Percentiles rank a stretch among this genome's conserved stretches.
These are phyloP conservation scores for Lytechinus pictus DNA, from an alignment of 35 echinoderm and acorn worm genomes.

Conservation along the genomic window DNA sequence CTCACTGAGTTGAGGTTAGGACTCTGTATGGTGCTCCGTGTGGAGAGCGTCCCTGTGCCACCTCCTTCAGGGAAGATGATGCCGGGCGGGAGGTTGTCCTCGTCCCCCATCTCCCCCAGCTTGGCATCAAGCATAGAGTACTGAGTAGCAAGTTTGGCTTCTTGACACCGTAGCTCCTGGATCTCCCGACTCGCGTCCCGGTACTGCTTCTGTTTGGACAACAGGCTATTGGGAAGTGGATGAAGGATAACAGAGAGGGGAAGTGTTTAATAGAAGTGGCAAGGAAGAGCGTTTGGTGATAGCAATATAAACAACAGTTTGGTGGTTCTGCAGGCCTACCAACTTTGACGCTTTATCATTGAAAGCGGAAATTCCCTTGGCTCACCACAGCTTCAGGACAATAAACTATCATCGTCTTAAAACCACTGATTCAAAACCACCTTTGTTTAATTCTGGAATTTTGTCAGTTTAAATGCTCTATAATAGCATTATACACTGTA, in stretches of 20 bases:
- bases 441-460: too few species aligned
- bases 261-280: neutral
- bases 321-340: too few species aligned
- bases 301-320: too few species aligned
- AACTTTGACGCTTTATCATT: too few species aligned
- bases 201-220: conserved; percentile 89
- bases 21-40: neutral
- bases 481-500: too few species aligned
- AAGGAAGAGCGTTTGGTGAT: too few species aligned
- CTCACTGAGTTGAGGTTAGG: conserved; percentile 24
- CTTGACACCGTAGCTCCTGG: conserved; percentile 81
- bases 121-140: conserved; percentile 63
- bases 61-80: conserved; percentile 63
- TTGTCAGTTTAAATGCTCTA: too few species aligned
- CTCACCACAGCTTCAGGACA: too few species aligned
- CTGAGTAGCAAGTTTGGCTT: conserved; percentile 80
- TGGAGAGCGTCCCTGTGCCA: neutral
- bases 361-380: too few species aligned
- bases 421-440: too few species aligned
- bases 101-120: conserved; percentile 66
- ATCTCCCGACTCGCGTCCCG: conserved; percentile 81
- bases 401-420: too few species aligned
- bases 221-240: conserved; percentile 53
- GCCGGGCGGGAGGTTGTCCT: conserved; percentile 72
- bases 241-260: neutral